Conservation (phyloP, 2,113 vertebrate species). For the Hydrolagus affinis region DNA sequence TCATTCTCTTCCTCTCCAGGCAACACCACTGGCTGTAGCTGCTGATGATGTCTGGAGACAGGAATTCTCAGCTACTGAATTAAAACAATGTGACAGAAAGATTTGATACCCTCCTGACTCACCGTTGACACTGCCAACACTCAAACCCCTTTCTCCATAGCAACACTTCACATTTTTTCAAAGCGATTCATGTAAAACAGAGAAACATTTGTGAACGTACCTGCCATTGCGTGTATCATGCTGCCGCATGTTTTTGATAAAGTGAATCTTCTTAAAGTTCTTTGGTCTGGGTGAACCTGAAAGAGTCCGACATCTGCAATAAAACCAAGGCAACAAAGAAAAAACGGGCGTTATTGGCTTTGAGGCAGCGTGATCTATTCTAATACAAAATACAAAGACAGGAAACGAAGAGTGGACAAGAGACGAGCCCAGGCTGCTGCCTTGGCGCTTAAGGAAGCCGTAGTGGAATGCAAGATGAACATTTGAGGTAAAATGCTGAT, state of each 20-base stretch:
- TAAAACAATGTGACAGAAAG: background rate
- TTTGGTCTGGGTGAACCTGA: conserved; percentile 98
- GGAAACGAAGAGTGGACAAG: conserved; percentile 58
- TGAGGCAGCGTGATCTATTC: too few relatives aligned
- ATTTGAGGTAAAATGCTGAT: too few relatives aligned
- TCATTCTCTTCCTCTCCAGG: background rate
- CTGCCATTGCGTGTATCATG: conserved; percentile 91
- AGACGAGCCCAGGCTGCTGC: conserved; percentile 20
- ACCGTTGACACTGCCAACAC: background rate
- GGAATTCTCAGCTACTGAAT: background rate
- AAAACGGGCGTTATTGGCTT: background rate
- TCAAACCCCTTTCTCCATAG: background rate
- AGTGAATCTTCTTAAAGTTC: conserved; percentile 98
- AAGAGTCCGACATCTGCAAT: conserved; percentile 87
- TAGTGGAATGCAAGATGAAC: too few relatives aligned
- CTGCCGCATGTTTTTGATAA: conserved; percentile 95
- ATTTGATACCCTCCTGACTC: background rate
- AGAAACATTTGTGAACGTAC: conserved; percentile 51
- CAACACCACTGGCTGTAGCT: background rate
- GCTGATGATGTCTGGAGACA: background rate
- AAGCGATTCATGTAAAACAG: background rate
- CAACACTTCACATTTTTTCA: background rate
- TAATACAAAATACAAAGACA: conserved; percentile 50
- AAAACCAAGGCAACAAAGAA: conserved; percentile 41
- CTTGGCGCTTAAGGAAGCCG: too few relatives aligned